Evolutionary conservation across 1,140 invertebrate species (phyloP), one percentile per base, ranked within the genome.

Genomic region (Chionoecetes opilio): DNA sequence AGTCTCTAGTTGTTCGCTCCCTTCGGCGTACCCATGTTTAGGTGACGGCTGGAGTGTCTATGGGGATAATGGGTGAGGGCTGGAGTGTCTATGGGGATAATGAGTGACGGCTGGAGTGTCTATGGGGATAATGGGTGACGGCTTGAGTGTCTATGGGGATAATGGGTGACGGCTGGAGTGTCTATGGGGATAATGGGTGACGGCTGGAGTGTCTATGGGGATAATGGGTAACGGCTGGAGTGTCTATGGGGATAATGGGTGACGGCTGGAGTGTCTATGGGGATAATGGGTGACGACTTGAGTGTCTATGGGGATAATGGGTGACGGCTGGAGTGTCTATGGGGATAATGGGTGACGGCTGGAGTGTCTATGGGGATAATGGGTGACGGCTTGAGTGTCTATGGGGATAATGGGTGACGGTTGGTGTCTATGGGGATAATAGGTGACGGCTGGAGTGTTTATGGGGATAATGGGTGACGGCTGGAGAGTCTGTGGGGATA

Each of bases 321-420:
- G n/a, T n/a, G n/a, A n/a, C n/a, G n/a, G n/a, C n/a, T n/a, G n/a
- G n/a, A n/a, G n/a, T n/a, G n/a, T 53, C 46, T 53, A 53, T 53
- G 46, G 63, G 63, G 63, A 75, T 75, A 75, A 75, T 75, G n/a
- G 63, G n/a, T n/a, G n/a, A n/a, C n/a, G n/a, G n/a, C n/a, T n/a
- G n/a, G n/a, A n/a, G n/a, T n/a, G n/a, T 53, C 46, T 53, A 53
- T 53, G 46, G 63, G 63, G 63, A 75, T 75, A 75, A 75, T 75
- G n/a, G 63, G n/a, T n/a, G n/a, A n/a, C n/a, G n/a, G n/a, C n/a
- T n/a, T n/a, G n/a, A n/a, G n/a, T n/a, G n/a, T 53, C 46, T 53
- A 53, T 53, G 46, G 63, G 63, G 63, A 75, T 75, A 75, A 75
- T 75, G n/a, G 63, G n/a, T n/a, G n/a, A n/a, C n/a, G n/a, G n/a